These are phyloP conservation scores for Tenthredo mesomela DNA, from an alignment of 2,888 invertebrate species.

Conservation along the genomic window DNA sequence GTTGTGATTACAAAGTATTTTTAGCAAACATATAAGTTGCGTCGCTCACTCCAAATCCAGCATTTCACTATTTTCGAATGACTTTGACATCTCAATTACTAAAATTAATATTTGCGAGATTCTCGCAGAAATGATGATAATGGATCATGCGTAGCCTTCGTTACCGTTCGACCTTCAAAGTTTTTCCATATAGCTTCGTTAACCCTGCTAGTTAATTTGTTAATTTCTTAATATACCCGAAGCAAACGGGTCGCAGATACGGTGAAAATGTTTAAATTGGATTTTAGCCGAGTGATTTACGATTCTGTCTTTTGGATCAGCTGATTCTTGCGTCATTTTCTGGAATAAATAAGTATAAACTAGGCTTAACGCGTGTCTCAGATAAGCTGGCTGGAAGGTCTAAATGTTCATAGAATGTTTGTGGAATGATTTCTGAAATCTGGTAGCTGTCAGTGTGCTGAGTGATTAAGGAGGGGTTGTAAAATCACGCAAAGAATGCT, in stretches of 20 bases:
- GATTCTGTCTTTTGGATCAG: slow-evolving; percentile 51
- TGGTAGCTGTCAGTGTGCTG: slow-evolving; percentile 58
- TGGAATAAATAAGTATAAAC: slow-evolving; percentile 74
- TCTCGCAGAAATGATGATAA: not conserved
- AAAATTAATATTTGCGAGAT: not conserved
- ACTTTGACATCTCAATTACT: not conserved
- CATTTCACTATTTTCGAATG: not conserved
- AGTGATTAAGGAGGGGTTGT: slow-evolving; percentile 71
- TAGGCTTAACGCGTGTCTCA: slow-evolving; percentile 70
- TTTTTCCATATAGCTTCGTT: slow-evolving; percentile 17
- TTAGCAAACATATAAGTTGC: not conserved
- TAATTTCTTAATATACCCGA: slow-evolving; percentile 43
- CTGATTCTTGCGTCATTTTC: slow-evolving; percentile 55
- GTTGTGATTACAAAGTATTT: slow-evolving; percentile 31
- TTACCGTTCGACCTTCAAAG: slow-evolving; percentile 30
- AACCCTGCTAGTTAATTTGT: slow-evolving; percentile 51
- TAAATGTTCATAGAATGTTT: slow-evolving; percentile 65
- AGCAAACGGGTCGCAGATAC: not conserved
- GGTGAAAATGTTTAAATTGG: slow-evolving; percentile 53
- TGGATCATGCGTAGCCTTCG: slow-evolving; percentile 18
- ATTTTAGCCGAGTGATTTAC: slow-evolving; percentile 54
- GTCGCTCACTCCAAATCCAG: not conserved
- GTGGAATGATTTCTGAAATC: slow-evolving; percentile 71
- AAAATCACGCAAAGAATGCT: slow-evolving; percentile 63
- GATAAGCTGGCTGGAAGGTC: slow-evolving; percentile 69